These are phyloP conservation scores for Pseudobourletiella spinata DNA, from an alignment of 1,140 invertebrate genomes.

Conservation along the genomic window DNA sequence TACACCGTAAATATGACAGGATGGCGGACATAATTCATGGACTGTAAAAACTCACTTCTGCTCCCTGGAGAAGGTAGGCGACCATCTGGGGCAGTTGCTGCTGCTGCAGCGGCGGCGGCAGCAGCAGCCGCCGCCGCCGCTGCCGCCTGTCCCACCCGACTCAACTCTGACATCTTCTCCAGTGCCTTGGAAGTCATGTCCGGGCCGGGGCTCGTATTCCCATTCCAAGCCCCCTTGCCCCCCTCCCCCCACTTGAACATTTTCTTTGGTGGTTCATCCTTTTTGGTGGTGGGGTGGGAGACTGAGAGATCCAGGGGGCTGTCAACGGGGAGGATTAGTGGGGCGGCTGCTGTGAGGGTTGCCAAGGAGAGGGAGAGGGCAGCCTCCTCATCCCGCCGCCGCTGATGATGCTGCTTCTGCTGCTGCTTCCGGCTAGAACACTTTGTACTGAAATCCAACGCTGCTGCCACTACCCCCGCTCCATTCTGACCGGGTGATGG, in stretches of 20 bases:
- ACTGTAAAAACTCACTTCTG: conserved; percentile 14
- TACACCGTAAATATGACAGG: background rate
- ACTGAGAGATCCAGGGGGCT: conserved; percentile 30
- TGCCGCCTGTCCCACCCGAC: conserved; percentile 53
- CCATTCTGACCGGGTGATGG: conserved; percentile 10
- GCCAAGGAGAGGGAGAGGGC: background rate
- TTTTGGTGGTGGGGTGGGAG: conserved; percentile 18
- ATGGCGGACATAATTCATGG: background rate
- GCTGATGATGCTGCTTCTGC: no score
- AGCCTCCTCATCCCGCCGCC: background rate
- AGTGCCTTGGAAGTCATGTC: conserved; percentile 48
- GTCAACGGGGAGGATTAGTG: background rate
- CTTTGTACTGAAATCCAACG: conserved; percentile 6
- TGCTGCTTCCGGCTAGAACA: background rate
- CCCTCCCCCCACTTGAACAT: conserved; percentile 20
- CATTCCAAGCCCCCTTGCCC: conserved; percentile 23
- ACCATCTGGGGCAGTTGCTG: conserved; percentile 43
- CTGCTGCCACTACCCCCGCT: background rate
- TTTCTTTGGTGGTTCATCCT: conserved; percentile 24
- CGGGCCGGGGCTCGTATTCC: conserved; percentile 15
- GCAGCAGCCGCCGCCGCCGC: conserved; percentile 40
- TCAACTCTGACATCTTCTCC: conserved; percentile 85
- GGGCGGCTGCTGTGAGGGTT: background rate
- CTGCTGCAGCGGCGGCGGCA: conserved; percentile 44
- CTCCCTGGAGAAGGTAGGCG: conserved; percentile 33